Base-by-base conservation (phyloP, 1,140 invertebrate genomes). In the Drosophila hydei region DNA sequence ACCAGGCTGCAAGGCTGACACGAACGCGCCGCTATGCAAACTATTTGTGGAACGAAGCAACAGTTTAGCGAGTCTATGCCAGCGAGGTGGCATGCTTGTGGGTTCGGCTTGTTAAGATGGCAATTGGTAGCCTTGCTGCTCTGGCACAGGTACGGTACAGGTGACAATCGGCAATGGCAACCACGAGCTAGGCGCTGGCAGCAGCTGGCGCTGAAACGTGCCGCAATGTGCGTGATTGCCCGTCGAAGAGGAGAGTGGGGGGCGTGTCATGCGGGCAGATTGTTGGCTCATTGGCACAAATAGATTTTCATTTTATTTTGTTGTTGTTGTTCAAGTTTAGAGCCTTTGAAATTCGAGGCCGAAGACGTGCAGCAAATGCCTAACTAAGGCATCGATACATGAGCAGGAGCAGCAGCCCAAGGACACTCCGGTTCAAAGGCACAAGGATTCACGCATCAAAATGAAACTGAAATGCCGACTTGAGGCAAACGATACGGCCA, bases 41-140 rank as follows among this genome's bases (percentile, higher is more conserved):
- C 81, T 87, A 87, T 88, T 87, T 75, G 64, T 50, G 59, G 59
- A n/a, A n/a, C n/a, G n/a, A 61, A 55, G 76, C 80, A 74, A 71
- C 76, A 71, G 64, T 68, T 69, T 77, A 68, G 70, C 70, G 42
- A 14, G 23, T 43, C 51, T 40, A 2, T 33, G 30, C 51, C 33
- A 40, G 47, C 8, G 11, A 0, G 2, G 7, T 7, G n/a, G 25
- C 30, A 33, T 33, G 9, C 30, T 6, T 33, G 30, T 11, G 4
- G n/a, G n/a, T 14, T 7, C 8, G 7, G 45, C 4, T n/a, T 14
- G 48, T 7, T 30, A 9, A 50, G 48, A 18, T 30, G 25, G 25
- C 48, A 50, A 50, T 50, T 30, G 48, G 25, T 16, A 23, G 69
- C 43, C 50, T 0, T 6, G n/a, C 5, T 14, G 38, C 14, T 63